phyloP scores from a whole-genome alignment of 2,113 vertebrate genomes.

The Cacatua alba region DNA sequence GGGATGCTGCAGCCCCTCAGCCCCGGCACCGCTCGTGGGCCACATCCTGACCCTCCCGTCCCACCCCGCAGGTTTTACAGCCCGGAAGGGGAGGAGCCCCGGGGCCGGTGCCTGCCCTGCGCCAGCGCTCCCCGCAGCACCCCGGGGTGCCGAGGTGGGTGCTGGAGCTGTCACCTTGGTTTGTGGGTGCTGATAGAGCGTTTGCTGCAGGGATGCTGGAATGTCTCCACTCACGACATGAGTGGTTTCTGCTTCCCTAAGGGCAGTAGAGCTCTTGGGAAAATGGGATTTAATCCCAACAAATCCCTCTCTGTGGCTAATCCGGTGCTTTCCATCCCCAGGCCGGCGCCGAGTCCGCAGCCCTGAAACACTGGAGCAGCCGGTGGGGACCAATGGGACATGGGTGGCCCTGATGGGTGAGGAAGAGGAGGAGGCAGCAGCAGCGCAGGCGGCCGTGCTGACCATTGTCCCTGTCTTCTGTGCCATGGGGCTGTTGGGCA shows the following conservation, averaged over 20 bases:
- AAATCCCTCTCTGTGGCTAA: background rate
- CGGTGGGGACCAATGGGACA: background rate
- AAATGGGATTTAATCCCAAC: background rate
- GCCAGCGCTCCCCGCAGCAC: slow-evolving; percentile 25
- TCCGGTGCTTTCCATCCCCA: background rate
- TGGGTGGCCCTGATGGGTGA: background rate
- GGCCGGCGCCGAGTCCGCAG: slow-evolving; percentile 45
- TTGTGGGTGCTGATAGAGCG: background rate
- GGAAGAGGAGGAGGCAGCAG: slow-evolving; percentile 75
- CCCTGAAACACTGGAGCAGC: background rate
- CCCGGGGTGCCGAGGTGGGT: slow-evolving; percentile 74
- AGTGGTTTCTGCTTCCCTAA: background rate
- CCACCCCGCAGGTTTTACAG: slow-evolving; percentile 66
- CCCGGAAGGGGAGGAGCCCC: background rate
- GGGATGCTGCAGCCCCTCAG: rapidly evolving
- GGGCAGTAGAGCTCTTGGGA: background rate
- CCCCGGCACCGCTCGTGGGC: rapidly evolving
- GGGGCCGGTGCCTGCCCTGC: slow-evolving; percentile 63
- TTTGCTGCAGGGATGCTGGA: rapidly evolving
- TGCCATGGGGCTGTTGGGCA: slow-evolving; percentile 91
- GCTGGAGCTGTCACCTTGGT: background rate
- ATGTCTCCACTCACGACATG: rapidly evolving
- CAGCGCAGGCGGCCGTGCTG: slow-evolving; percentile 86
- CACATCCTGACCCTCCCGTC: background rate
- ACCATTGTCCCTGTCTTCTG: slow-evolving; percentile 93